A percentile compares a stretch with the other conserved stretches of the same genome.
phyloP scores from a whole-genome alignment of 2,797 vertebrate species.

The Chelon auratus region DNA sequence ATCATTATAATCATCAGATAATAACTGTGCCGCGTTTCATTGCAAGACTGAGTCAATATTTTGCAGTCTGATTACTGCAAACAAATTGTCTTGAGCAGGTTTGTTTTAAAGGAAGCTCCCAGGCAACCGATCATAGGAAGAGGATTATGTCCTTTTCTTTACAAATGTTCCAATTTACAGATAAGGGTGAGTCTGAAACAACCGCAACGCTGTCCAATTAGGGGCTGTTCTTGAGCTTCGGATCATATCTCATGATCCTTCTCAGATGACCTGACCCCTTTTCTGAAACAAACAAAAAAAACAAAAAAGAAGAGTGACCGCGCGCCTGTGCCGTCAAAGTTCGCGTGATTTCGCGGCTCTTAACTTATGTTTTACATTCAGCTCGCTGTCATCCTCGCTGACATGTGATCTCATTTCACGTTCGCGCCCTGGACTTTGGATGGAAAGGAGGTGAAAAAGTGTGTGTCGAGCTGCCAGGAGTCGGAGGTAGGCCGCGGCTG shows the following conservation, averaged over 20 bases:
- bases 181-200: neutral
- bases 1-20: too few relatives aligned
- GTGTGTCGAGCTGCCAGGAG: conserved; percentile 26
- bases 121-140: too few relatives aligned
- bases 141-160: too few relatives aligned
- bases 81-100: too few relatives aligned
- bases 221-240: neutral
- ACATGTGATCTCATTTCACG: conserved; percentile 30
- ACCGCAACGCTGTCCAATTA: neutral
- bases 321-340: neutral
- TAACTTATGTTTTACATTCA: conserved; percentile 17
- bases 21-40: too few relatives aligned
- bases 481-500: conserved; percentile 51
- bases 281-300: neutral
- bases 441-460: conserved; percentile 23
- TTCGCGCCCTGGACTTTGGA: conserved; percentile 19
- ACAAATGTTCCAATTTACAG: neutral
- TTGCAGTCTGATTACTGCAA: too few relatives aligned
- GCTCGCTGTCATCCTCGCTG: conserved; percentile 6
- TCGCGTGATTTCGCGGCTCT: neutral
- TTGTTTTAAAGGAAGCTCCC: too few relatives aligned
- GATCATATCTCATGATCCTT: neutral
- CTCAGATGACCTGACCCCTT: neutral
- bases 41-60: too few relatives aligned
- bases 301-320: too few relatives aligned